Evolutionary conservation across 2,888 invertebrate genomes (phyloP), one percentile per base, ranked within the genome.

Genomic region (Dasypolia templi): DNA sequence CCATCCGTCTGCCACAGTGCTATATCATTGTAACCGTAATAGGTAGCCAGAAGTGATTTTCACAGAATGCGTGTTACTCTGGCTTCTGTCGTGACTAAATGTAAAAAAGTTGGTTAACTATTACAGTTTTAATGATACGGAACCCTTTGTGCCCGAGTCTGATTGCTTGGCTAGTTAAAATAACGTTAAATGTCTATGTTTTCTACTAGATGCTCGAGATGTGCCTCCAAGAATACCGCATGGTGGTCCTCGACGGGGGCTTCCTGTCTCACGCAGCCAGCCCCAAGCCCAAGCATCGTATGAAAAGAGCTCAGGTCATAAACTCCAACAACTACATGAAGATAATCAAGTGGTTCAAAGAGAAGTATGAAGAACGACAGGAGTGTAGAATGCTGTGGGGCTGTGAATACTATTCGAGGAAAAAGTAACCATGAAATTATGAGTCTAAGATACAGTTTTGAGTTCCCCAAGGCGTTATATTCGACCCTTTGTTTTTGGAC

Each of bases 191-290:
- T 19, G 0, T 17, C 0, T 51, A 4, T 32, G 0, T n/a, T 78
- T 26, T 29, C 0, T 11, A 19, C 22, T 93, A 98, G 98, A 98
- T 98, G 97, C 94, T 97, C 89, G 98, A 98, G 93, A 97, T 98
- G 96, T 98, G 98, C 91, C 97, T 98, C 79, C 96, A 97, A 92
- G 97, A 97, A 84, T 98, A 98, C 91, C 97, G 97, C 64, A 96
- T 98, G 92, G 97, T 98, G 77, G 97, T 98, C 7, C 92, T 98
- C 65, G 98, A 98, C 85, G 97, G 97, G 39, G 98, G 97, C 0
- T 98, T 98, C 90, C 96, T 98, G 61, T 97, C 98, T 44, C 98
- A 98, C 90, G 96, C 97, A 0, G 95, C 95, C 0, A 94, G 90
- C 89, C 95, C 66, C 94, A 96, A 77, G 77, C 91, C 75, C 19